Conservation (phyloP, 2,113 vertebrate species). For the Caretta caretta region DNA sequence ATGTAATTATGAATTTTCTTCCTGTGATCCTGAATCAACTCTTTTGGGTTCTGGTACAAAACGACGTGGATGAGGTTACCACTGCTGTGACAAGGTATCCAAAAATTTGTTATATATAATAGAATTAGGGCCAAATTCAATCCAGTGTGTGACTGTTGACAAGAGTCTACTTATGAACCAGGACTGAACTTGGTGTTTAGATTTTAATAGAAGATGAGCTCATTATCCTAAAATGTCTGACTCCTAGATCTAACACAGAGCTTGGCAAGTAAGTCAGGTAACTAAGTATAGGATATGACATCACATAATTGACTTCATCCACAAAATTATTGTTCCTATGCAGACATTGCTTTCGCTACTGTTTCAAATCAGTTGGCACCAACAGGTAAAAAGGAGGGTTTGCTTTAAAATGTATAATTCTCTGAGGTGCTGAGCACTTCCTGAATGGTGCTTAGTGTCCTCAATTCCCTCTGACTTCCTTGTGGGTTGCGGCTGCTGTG, state of each 20-base stretch:
- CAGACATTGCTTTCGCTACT: background rate
- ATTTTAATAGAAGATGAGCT: background rate
- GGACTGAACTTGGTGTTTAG: background rate
- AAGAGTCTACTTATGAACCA: background rate
- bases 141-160: background rate
- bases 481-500: background rate
- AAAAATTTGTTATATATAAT: background rate
- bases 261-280: background rate
- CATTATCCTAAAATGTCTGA: background rate
- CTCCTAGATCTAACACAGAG: background rate
- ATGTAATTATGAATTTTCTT: constrained; percentile 94
- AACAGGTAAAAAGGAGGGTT: background rate
- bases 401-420: too few relatives aligned
- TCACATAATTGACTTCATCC: background rate
- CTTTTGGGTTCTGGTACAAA: constrained; percentile 93
- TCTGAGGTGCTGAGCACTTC: background rate
- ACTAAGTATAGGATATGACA: accelerated
- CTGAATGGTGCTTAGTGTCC: background rate
- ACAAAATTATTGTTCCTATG: background rate
- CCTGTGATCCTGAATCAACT: constrained; percentile 97
- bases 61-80: constrained; percentile 89
- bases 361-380: background rate
- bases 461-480: background rate
- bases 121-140: background rate
- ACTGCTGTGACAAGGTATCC: constrained; percentile 91